phyloP scores from a whole-genome alignment of 1,140 invertebrate species.

The Ctenoplectra terminalis region DNA sequence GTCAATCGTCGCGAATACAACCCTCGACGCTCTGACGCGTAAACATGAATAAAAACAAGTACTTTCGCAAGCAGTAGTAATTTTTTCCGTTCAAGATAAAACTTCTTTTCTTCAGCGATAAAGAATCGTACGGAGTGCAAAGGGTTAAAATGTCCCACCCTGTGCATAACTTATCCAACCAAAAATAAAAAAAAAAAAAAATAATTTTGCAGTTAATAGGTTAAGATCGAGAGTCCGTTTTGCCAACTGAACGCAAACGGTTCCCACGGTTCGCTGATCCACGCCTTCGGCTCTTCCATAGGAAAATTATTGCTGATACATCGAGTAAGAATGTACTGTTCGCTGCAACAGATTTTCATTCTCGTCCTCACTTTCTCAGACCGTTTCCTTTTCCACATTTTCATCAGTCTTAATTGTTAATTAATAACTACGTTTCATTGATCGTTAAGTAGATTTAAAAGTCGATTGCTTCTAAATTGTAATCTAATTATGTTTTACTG shows the following conservation, averaged over 20 bases:
- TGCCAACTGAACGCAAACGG: slow-evolving; percentile 3
- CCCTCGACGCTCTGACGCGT: no score
- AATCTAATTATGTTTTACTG: not conserved
- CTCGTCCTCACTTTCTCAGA: not conserved
- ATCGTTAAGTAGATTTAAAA: not conserved
- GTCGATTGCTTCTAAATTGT: not conserved
- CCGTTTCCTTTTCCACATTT: not conserved
- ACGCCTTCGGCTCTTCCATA: slow-evolving; percentile 10
- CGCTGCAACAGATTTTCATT: slow-evolving; percentile 6
- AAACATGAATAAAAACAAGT: no score
- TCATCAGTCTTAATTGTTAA: not conserved
- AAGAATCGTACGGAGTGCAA: no score
- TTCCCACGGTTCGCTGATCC: slow-evolving; percentile 30
- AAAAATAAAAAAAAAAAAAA: no score
- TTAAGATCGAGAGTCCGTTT: slow-evolving; percentile 11
- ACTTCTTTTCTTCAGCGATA: no score
- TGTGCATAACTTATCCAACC: no score
- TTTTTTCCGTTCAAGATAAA: no score
- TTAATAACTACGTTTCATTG: no score
- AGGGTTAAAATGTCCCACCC: no score
- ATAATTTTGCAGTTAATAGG: no score
- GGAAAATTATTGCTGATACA: slow-evolving; percentile 34
- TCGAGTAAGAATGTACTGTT: not conserved
- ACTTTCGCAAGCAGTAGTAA: no score
- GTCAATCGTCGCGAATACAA: no score